Conservation (phyloP, 2,113 vertebrate species). For the Arothron firmamentum region DNA sequence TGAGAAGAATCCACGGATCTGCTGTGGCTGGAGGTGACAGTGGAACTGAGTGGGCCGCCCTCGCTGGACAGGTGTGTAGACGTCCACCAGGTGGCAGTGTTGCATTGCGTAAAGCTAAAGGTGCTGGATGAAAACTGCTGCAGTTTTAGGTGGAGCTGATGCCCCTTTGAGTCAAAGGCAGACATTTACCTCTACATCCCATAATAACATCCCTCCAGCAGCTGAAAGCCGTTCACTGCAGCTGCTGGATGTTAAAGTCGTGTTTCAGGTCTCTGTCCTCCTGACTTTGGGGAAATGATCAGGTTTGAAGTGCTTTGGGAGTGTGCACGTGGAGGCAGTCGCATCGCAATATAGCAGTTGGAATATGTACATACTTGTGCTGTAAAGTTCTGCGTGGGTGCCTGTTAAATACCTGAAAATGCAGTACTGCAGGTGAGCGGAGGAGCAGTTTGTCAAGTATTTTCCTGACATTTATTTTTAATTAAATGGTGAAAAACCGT, state of each 20-base stretch:
- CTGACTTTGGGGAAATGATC: no score
- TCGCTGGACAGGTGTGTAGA: neutral
- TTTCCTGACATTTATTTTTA: constrained; percentile 74
- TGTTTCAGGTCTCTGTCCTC: no score
- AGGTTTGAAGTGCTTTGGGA: no score
- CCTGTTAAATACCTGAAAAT: constrained; percentile 16
- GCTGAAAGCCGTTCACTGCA: no score
- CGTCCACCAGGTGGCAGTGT: constrained; percentile 60
- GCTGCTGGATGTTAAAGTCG: no score
- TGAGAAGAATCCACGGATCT: neutral
- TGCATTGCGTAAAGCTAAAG: constrained; percentile 29
- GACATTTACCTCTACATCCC: no score
- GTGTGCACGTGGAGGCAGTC: no score
- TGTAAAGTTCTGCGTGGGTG: constrained; percentile 41
- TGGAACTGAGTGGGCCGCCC: constrained; percentile 17
- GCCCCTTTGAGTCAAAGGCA: neutral
- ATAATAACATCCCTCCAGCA: no score
- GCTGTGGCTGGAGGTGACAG: neutral
- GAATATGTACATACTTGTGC: constrained; percentile 64
- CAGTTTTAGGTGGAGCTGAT: constrained; percentile 36
- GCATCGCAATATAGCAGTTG: no score
- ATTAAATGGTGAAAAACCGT: constrained; percentile 6
- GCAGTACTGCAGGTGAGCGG: constrained; percentile 44
- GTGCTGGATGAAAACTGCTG: constrained; percentile 2
- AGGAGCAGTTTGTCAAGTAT: constrained; percentile 58